Evolutionary conservation across 64 coral and sea anemone genomes (phyloP).

Genomic region (Astreopora myriophthalma): DNA sequence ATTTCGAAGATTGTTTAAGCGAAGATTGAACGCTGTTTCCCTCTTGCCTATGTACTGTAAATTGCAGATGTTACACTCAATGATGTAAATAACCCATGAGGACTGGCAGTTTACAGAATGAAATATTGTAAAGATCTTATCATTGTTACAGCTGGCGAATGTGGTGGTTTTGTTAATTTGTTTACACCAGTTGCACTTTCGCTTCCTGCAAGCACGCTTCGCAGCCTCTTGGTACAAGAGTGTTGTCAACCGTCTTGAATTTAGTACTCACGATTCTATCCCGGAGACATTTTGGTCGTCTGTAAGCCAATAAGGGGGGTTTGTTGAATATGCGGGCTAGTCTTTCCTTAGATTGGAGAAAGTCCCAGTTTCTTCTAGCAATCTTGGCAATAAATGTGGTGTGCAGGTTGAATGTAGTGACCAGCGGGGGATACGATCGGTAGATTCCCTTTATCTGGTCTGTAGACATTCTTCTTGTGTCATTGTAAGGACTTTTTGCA

Average conservation of each 20-base stretch:
- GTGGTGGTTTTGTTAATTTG: too few species aligned
- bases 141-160: too few species aligned
- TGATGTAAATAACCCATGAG: too few species aligned
- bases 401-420: conserved; percentile 5
- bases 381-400: conserved; percentile 4
- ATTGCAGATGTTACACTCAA: too few species aligned
- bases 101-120: too few species aligned
- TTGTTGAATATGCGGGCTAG: conserved; percentile 15
- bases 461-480: conserved; percentile 43
- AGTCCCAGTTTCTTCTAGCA: conserved; percentile 34
- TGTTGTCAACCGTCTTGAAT: background rate
- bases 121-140: too few species aligned
- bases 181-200: too few species aligned
- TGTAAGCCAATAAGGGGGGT: conserved; percentile 13
- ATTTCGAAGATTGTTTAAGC: too few species aligned
- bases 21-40: too few species aligned
- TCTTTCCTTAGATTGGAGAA: conserved; percentile 45
- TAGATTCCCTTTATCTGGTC: background rate
- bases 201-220: too few species aligned
- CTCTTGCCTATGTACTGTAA: too few species aligned
- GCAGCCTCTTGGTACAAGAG: background rate
- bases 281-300: conserved; percentile 6
- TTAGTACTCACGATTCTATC: conserved; percentile 1
- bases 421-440: too few species aligned
- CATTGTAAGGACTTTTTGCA: conserved; percentile 22